Conservation (phyloP, 2,888 invertebrate genomes). For the Scaeva pyrastri region DNA sequence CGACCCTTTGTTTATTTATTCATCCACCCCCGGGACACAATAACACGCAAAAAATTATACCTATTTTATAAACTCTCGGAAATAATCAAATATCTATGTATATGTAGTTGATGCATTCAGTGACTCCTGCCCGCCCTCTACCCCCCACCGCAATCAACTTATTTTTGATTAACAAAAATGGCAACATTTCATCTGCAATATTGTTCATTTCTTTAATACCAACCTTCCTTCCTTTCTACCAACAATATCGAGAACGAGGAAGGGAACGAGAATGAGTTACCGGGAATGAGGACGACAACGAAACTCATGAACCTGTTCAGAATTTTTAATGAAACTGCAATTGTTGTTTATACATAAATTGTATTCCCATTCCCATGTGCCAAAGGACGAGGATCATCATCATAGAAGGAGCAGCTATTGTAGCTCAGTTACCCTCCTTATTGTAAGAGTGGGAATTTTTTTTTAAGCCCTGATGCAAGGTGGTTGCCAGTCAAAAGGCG, state of each 20-base stretch:
- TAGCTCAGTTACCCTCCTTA: background rate
- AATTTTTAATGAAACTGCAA: slow-evolving; percentile 68
- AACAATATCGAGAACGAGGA: background rate
- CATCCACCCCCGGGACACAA: background rate
- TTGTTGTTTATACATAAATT: slow-evolving; percentile 34
- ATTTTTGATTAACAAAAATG: slow-evolving; percentile 65
- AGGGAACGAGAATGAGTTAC: no score
- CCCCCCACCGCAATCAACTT: slow-evolving; percentile 38
- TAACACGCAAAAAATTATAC: background rate
- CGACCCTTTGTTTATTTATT: slow-evolving; percentile 6
- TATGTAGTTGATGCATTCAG: slow-evolving; percentile 4
- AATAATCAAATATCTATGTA: slow-evolving; percentile 58
- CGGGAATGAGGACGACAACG: background rate
- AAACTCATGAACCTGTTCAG: slow-evolving; percentile 65
- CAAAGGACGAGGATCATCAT: background rate
- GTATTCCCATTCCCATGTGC: slow-evolving; percentile 3
- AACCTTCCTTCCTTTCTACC: background rate
- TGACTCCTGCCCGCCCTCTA: background rate
- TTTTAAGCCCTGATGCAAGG: slow-evolving; percentile 39
- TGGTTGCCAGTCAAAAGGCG: slow-evolving; percentile 62
- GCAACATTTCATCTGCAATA: slow-evolving; percentile 43
- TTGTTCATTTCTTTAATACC: slow-evolving; percentile 45
- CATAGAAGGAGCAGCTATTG: background rate
- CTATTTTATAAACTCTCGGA: slow-evolving; percentile 31
- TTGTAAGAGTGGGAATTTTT: slow-evolving; percentile 11